Base-by-base conservation (phyloP, 2,113 vertebrate genomes). In the Uria aalge region DNA sequence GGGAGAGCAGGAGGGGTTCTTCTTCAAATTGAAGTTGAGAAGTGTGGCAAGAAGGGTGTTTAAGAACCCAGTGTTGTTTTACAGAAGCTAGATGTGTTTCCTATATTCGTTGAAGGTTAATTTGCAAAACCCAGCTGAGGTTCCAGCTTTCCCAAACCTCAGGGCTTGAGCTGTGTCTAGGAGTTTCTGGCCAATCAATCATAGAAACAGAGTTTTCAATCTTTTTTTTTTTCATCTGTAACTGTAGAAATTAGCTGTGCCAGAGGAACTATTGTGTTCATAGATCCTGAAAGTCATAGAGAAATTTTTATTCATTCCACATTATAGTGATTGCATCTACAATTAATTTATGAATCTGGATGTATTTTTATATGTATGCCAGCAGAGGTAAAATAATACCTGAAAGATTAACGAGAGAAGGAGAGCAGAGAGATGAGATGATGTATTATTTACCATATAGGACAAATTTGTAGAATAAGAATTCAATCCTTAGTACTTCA, bases 371-470 rank as follows among this genome's bases (percentile, higher is more conserved):
- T 84, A n/a, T 32, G 57, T 57, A 29, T 75, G 8, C 13, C 81
- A 96, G 34, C 12, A 68, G 21, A 79, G 20, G 34, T 91, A 72
- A 57, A 86, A 74, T 77, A 83, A 43, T 84, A 63, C 24, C 72
- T 86, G 38, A 71, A 94, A 91, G 36, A 79, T 85, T 89, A 60
- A 94, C 52, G 79, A 79, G 56, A 53, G 11, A 83, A 62, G n/a
- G n/a, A 45, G 27, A 72, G 15, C 8, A 22, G 24, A 62, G 71
- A 92, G 47, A 81, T 78, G 72, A 85, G 36, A n/a, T 85, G 52
- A 87, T 95, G 59, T 95, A 88, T 89, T 91, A 57, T 92, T 96
- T 96, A 93, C 40, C 71, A 38, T 75, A 83, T 45, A 68, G 38
- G 82, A 50, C 5, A 43, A 79, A 85, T 22, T 76, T 91, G 81